Percentiles rank a stretch among this genome's conserved stretches.
These are phyloP conservation scores for Gnathonemus echidnorhynchus DNA, from an alignment of 2,113 vertebrate genomes.

Conservation along the genomic window DNA sequence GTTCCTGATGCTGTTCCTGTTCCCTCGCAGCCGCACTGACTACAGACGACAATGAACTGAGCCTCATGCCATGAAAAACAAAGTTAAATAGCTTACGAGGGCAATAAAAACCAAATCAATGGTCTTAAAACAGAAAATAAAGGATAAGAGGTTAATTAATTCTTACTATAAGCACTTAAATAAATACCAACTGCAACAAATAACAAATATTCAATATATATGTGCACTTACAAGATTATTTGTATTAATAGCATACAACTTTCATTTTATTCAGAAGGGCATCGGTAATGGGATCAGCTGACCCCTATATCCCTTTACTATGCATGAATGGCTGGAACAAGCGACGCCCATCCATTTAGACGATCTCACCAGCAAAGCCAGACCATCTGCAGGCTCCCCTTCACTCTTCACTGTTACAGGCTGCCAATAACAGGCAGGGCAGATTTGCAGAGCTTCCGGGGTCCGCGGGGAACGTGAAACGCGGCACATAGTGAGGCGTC, in stretches of 20 bases:
- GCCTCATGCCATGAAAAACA: neutral
- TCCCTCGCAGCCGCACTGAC: neutral
- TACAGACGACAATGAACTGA: neutral
- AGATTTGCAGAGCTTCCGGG: neutral
- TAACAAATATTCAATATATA: neutral
- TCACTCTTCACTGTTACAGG: neutral
- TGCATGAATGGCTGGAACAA: neutral
- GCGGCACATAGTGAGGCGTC: neutral
- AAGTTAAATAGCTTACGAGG: neutral
- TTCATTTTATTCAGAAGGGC: slow-evolving; percentile 1
- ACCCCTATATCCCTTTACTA: neutral
- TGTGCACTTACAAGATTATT: neutral
- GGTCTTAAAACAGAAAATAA: neutral
- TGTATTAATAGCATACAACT: neutral
- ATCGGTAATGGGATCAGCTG: neutral
- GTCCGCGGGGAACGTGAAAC: neutral
- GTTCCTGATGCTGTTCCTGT: neutral
- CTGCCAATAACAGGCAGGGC: neutral
- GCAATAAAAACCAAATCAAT: neutral
- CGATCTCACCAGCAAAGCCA: neutral
- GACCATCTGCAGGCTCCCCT: neutral
- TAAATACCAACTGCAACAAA: neutral
- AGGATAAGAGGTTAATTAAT: slow-evolving; percentile 5
- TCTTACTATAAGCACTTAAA: neutral
- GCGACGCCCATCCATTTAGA: neutral